These are phyloP conservation scores for Lucifuga dentata DNA, from an alignment of 2,113 vertebrate genomes.

Conservation along the genomic window DNA sequence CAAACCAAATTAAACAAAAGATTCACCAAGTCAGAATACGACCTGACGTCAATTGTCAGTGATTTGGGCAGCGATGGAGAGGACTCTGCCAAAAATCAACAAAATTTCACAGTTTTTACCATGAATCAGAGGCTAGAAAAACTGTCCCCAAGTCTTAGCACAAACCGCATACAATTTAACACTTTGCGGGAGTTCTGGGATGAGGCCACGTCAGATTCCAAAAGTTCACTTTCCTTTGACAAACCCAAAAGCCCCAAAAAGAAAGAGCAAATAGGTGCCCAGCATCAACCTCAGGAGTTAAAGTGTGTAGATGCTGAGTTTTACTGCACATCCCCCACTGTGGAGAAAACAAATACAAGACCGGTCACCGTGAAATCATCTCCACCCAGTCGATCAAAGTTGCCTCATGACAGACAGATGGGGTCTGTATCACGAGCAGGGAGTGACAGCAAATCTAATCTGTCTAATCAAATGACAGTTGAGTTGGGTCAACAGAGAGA, in stretches of 20 bases:
- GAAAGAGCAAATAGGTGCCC: slow-evolving; percentile 59
- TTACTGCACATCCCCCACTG: neutral
- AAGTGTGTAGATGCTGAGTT: slow-evolving; percentile 45
- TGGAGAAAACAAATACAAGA: slow-evolving; percentile 56
- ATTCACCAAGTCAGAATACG: slow-evolving; percentile 73
- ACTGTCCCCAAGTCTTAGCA: slow-evolving; percentile 66
- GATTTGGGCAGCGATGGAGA: slow-evolving; percentile 57
- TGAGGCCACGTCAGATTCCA: slow-evolving; percentile 70
- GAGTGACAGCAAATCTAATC: slow-evolving; percentile 49
- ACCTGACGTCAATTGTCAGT: slow-evolving; percentile 69
- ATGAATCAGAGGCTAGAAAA: slow-evolving; percentile 84
- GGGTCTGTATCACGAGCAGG: slow-evolving; percentile 23
- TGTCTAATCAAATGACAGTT: neutral
- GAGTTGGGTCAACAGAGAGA: slow-evolving; percentile 43
- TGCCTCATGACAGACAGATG: slow-evolving; percentile 48
- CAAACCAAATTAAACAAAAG: slow-evolving; percentile 63
- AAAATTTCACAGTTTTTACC: slow-evolving; percentile 80
- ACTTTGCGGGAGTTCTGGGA: slow-evolving; percentile 91
- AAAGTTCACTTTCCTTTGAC: slow-evolving; percentile 16
- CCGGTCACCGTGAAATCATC: slow-evolving; percentile 39
- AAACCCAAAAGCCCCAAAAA: slow-evolving; percentile 63
- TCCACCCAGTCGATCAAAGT: slow-evolving; percentile 48
- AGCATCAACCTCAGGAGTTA: slow-evolving; percentile 46
- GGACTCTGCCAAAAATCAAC: slow-evolving; percentile 50
- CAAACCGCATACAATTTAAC: slow-evolving; percentile 85